phyloP scores from a whole-genome alignment of 2,888 invertebrate genomes.

The Hesperia comma region DNA sequence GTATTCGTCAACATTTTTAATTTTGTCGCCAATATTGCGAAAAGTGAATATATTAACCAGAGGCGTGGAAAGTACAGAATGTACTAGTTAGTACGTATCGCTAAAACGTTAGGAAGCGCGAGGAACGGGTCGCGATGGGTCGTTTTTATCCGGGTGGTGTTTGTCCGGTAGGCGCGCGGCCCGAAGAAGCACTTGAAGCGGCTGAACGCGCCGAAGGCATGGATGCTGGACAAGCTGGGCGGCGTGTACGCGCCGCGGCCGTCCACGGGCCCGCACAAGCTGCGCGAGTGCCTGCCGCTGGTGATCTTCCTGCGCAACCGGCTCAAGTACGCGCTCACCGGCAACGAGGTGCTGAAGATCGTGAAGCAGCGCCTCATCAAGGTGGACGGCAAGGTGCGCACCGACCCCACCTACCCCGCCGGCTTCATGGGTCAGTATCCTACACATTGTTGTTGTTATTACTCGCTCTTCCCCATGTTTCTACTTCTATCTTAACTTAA shows the following conservation, averaged over 20 bases:
- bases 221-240: constrained; percentile 99
- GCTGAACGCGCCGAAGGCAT: constrained; percentile 99
- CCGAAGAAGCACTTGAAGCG: constrained; percentile 99
- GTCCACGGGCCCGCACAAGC: constrained; percentile 98
- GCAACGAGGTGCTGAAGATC: constrained; percentile 98
- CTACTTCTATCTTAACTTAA: too few species aligned
- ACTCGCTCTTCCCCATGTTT: too few species aligned
- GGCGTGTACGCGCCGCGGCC: constrained; percentile 99
- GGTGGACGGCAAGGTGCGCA: constrained; percentile 99
- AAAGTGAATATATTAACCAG: too few species aligned
- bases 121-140: not conserved
- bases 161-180: constrained; percentile 93
- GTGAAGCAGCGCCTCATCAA: constrained; percentile 99
- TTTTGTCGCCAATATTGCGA: not conserved
- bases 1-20: not conserved
- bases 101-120: too few species aligned
- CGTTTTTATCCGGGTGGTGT: constrained; percentile 37
- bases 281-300: constrained; percentile 97
- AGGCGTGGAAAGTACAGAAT: too few species aligned
- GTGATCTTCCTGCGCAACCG: constrained; percentile 98
- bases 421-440: constrained; percentile 97
- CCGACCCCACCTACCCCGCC: constrained; percentile 98
- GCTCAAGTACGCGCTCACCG: constrained; percentile 98
- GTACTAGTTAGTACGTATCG: too few species aligned
- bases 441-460: too few species aligned